Percentiles rank a stretch among this genome's conserved stretches.
Conservation (phyloP, 2,797 vertebrate species). For the Syngnathus acus region DNA sequence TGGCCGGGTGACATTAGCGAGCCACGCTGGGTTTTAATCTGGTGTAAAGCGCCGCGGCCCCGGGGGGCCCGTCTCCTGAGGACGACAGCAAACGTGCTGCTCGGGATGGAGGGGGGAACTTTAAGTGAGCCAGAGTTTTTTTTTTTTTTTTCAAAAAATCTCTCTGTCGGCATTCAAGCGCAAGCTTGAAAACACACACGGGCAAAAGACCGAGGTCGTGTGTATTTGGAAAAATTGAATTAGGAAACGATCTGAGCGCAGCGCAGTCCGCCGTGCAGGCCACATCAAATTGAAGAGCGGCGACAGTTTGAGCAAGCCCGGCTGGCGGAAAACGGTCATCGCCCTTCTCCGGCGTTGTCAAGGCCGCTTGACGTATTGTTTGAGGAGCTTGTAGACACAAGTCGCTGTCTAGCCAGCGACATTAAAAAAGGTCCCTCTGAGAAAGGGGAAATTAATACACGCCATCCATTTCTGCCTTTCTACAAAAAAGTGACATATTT, state of each 20-base stretch:
- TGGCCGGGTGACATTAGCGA: constrained; percentile 49
- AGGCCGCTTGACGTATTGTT: constrained; percentile 52
- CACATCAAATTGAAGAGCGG: not conserved
- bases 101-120: constrained; percentile 35
- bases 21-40: constrained; percentile 60
- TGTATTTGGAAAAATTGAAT: not conserved
- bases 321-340: not conserved
- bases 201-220: not conserved
- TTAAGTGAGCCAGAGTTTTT: constrained; percentile 25
- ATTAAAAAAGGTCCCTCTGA: constrained; percentile 67
- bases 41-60: constrained; percentile 56
- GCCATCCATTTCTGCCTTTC: constrained; percentile 65
- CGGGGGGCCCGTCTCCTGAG: constrained; percentile 35
- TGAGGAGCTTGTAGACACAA: constrained; percentile 33
- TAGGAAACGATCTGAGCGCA: not conserved
- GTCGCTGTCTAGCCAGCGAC: constrained; percentile 42
- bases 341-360: not conserved
- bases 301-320: not conserved
- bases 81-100: constrained; percentile 42
- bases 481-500: constrained; percentile 59
- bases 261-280: not conserved
- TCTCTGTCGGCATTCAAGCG: not conserved
- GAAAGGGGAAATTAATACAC: constrained; percentile 68
- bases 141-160: constrained; percentile 22
- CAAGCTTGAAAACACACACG: not conserved